Evolutionary conservation across 2,888 invertebrate species (phyloP).

Genomic region (Perizoma affinitatum): DNA sequence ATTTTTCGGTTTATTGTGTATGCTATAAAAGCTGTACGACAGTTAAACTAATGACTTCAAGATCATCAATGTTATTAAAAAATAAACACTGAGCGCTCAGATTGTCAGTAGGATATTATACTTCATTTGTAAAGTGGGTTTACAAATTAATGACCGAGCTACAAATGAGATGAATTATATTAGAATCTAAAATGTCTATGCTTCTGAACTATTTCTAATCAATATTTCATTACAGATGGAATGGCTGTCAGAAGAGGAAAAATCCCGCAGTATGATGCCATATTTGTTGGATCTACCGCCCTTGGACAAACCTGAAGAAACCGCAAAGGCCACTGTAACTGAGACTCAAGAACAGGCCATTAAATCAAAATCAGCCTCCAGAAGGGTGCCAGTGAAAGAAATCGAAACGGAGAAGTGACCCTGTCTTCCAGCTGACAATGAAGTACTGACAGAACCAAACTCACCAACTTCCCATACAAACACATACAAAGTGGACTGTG

Average conservation of each 20-base stretch:
- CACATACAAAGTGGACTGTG: constrained; percentile 56
- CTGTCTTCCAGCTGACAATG: constrained; percentile 32
- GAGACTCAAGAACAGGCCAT: constrained; percentile 40
- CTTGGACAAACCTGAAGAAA: constrained; percentile 47
- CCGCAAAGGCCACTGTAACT: constrained; percentile 39
- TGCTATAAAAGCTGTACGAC: no score
- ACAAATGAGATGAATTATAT: no score
- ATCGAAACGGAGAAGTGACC: constrained; percentile 72
- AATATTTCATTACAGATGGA: constrained; percentile 64
- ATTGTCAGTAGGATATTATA: no score
- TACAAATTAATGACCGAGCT: no score
- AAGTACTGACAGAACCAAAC: constrained; percentile 44
- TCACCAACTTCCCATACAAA: constrained; percentile 41
- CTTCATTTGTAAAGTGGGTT: no score
- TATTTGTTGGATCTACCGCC: constrained; percentile 73
- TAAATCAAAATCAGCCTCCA: constrained; percentile 40
- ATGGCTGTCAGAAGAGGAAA: constrained; percentile 77
- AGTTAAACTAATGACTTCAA: no score
- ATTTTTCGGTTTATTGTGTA: no score
- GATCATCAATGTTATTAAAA: no score
- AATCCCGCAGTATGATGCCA: constrained; percentile 77
- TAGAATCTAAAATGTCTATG: no score
- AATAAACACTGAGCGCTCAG: no score
- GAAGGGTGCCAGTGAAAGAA: constrained; percentile 50
- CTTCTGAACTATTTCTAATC: background rate